These are phyloP conservation scores for Dinothrombium tinctorium DNA, from an alignment of 1,140 invertebrate species.

Conservation along the genomic window DNA sequence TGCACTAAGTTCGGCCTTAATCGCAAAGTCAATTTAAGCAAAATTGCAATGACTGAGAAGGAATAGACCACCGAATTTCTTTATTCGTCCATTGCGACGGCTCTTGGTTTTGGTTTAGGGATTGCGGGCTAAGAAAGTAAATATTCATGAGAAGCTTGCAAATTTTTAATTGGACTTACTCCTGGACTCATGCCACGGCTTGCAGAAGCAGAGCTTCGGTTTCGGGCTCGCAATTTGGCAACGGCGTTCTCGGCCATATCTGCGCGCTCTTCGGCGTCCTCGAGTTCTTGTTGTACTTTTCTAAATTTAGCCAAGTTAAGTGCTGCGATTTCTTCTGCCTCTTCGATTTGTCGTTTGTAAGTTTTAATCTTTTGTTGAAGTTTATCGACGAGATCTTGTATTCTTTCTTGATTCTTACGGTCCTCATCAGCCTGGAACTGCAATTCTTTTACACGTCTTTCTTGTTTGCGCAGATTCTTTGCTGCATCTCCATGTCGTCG, in stretches of 20 bases:
- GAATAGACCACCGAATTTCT: too few species aligned
- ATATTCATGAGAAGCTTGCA: too few species aligned
- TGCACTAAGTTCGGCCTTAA: too few species aligned
- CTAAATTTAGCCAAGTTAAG: conserved; percentile 79
- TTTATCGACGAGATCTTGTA: conserved; percentile 34
- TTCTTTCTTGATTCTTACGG: conserved; percentile 27
- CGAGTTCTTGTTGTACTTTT: conserved; percentile 92
- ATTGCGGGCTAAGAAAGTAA: too few species aligned
- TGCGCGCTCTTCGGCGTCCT: conserved; percentile 93
- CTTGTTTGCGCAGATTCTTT: conserved; percentile 29
- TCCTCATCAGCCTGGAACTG: conserved; percentile 31
- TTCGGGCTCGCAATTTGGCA: conserved; percentile 89
- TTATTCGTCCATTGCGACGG: too few species aligned
- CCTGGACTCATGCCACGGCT: conserved; percentile 27
- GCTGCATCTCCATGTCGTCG: conserved; percentile 79
- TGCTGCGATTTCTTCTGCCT: conserved; percentile 37
- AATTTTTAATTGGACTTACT: too few species aligned
- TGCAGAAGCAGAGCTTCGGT: conserved; percentile 62
- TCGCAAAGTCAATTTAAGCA: too few species aligned
- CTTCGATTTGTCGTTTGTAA: conserved; percentile 37
- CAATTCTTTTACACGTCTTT: conserved; percentile 32
- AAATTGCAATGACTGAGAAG: too few species aligned
- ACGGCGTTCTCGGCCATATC: conserved; percentile 92
- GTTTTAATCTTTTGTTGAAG: conserved; percentile 35
- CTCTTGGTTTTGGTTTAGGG: too few species aligned